These are phyloP conservation scores for Chrysolina americana DNA, from an alignment of 2,888 invertebrate species.

Conservation along the genomic window DNA sequence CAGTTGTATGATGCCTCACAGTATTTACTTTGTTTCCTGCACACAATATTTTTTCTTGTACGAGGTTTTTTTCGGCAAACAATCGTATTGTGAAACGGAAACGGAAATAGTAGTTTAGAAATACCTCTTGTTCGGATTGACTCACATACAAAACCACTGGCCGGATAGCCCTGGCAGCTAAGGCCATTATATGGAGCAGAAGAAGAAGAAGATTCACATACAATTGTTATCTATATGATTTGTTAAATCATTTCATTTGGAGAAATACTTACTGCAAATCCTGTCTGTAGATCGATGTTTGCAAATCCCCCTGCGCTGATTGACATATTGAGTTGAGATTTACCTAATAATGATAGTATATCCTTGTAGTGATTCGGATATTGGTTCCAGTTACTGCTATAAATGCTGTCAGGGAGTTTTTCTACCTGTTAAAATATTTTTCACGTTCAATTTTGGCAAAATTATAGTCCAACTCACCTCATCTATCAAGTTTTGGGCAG, in stretches of 20 bases:
- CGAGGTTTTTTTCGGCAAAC: too few relatives aligned
- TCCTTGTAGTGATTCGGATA: conserved; percentile 31
- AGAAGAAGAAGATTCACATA: too few relatives aligned
- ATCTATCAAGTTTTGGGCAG: conserved; percentile 36
- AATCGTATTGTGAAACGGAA: too few relatives aligned
- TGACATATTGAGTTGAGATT: conserved; percentile 22
- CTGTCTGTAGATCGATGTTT: conserved; percentile 31
- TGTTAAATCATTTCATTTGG: not conserved
- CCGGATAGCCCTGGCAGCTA: too few relatives aligned
- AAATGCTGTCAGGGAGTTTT: conserved; percentile 20
- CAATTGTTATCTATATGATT: too few relatives aligned
- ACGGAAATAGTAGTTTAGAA: too few relatives aligned
- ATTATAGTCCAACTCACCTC: conserved; percentile 20
- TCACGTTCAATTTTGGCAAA: not conserved
- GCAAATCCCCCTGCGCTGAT: conserved; percentile 38
- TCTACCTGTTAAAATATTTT: conserved; percentile 19
- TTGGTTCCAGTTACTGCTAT: conserved; percentile 31
- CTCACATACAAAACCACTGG: too few relatives aligned
- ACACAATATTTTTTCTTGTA: too few relatives aligned
- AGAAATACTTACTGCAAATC: conserved; percentile 29
- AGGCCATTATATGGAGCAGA: too few relatives aligned
- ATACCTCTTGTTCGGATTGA: too few relatives aligned
- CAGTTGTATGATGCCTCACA: too few relatives aligned
- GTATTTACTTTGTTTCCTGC: too few relatives aligned
- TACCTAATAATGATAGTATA: conserved; percentile 18